Evolutionary conservation across 2,888 invertebrate species (phyloP).

Genomic region (Sisyra nigra): DNA sequence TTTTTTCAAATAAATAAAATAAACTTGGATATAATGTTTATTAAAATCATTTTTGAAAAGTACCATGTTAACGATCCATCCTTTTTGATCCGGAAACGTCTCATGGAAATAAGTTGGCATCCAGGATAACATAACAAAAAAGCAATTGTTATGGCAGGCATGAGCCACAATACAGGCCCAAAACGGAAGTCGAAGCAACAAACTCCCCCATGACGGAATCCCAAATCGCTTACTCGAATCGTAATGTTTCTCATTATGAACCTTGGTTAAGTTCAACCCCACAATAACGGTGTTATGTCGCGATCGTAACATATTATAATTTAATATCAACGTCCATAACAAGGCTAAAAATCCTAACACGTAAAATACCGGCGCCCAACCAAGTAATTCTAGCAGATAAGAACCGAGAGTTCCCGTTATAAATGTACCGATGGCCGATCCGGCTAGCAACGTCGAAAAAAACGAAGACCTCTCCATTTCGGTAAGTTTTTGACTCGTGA

Average conservation of each 20-base stretch:
- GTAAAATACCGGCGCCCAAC: slow-evolving; percentile 49
- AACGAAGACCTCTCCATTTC: slow-evolving; percentile 47
- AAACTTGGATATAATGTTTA: no score
- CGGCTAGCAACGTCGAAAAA: slow-evolving; percentile 46
- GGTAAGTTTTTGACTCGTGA: slow-evolving; percentile 45
- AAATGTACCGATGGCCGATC: slow-evolving; percentile 42
- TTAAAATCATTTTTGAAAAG: no score
- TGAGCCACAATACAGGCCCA: slow-evolving; percentile 57
- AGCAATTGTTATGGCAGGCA: slow-evolving; percentile 55
- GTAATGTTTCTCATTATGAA: no score
- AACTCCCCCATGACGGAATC: slow-evolving; percentile 37
- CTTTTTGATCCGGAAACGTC: slow-evolving; percentile 44
- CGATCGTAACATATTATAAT: slow-evolving; percentile 8
- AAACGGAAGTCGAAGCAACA: slow-evolving; percentile 40
- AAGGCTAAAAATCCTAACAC: slow-evolving; percentile 29
- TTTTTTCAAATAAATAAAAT: no score
- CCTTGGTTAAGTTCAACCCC: no score
- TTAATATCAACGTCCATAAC: slow-evolving; percentile 11
- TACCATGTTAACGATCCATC: slow-evolving; percentile 53
- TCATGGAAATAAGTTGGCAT: slow-evolving; percentile 59
- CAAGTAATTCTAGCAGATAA: slow-evolving; percentile 41
- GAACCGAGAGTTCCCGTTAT: slow-evolving; percentile 51
- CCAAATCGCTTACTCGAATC: slow-evolving; percentile 20
- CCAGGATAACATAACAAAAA: slow-evolving; percentile 55
- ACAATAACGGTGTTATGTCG: no score